Percentiles rank a stretch among this genome's conserved stretches.
These are phyloP conservation scores for Brachycybe producta DNA, from an alignment of 2,888 invertebrate genomes.

Conservation along the genomic window DNA sequence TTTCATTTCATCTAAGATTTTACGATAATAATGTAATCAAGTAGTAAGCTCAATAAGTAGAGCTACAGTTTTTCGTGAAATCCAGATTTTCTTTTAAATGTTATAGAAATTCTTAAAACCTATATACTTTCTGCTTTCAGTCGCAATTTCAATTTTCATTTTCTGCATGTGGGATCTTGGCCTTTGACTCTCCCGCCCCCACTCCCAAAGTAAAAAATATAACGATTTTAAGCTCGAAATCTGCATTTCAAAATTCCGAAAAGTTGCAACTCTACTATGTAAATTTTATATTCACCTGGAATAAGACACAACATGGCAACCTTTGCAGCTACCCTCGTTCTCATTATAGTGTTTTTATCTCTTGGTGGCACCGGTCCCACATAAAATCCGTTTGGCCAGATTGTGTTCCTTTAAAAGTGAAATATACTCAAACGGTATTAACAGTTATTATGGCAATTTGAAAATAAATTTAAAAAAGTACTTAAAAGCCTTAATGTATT, in stretches of 20 bases:
- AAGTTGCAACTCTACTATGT: not conserved
- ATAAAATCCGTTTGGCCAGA: conserved; percentile 45
- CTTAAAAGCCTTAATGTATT: conserved; percentile 73
- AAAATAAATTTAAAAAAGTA: conserved; percentile 5
- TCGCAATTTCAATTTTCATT: too few species aligned
- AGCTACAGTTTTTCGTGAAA: too few species aligned
- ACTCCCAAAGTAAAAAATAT: not conserved
- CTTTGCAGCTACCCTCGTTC: conserved; percentile 74
- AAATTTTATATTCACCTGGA: conserved; percentile 47
- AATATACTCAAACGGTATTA: conserved; percentile 2
- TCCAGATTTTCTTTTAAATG: too few species aligned
- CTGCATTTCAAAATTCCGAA: not conserved
- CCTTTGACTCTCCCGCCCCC: too few species aligned
- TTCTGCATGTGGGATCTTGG: too few species aligned
- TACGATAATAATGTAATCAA: too few species aligned
- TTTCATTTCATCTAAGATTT: conserved; percentile 63
- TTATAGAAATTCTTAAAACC: too few species aligned
- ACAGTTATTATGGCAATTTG: not conserved
- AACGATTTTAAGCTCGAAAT: not conserved
- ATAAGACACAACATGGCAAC: conserved; percentile 67
- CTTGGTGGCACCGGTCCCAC: conserved; percentile 42
- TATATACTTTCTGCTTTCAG: too few species aligned
- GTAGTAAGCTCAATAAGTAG: too few species aligned
- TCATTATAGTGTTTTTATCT: conserved; percentile 48
- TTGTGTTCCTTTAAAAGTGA: conserved; percentile 36